phyloP scores from a whole-genome alignment of 1,140 invertebrate species.

The Acromyrmex heyeri region DNA sequence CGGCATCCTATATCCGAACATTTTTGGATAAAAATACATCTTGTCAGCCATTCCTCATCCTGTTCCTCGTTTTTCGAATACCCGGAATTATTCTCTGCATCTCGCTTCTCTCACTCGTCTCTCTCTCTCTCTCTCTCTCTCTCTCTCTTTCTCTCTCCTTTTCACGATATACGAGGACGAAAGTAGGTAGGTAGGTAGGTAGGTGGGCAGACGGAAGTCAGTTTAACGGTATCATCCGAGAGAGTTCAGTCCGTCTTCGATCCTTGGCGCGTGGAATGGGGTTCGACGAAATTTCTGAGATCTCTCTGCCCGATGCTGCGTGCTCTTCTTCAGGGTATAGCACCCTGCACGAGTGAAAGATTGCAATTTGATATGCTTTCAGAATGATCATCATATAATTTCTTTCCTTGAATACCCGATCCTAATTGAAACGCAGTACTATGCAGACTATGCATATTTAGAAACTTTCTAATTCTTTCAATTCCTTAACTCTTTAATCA shows the following conservation, averaged over 20 bases:
- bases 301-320: slow-evolving; percentile 36
- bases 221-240: slow-evolving; percentile 82
- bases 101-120: slow-evolving; percentile 3
- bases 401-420: no score
- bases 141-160: slow-evolving; percentile 37
- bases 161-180: slow-evolving; percentile 77
- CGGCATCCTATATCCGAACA: neutral
- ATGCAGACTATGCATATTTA: neutral
- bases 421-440: neutral
- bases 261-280: slow-evolving; percentile 68
- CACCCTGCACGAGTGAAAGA: neutral
- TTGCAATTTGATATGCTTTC: neutral
- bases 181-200: slow-evolving; percentile 84
- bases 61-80: slow-evolving; percentile 28
- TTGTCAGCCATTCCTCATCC: neutral
- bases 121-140: neutral
- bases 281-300: slow-evolving; percentile 70
- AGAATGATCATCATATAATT: neutral
- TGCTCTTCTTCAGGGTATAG: neutral
- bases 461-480: slow-evolving; percentile 10
- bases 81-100: slow-evolving; percentile 21
- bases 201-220: slow-evolving; percentile 84
- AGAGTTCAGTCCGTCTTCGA: slow-evolving; percentile 69
- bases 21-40: slow-evolving; percentile 1
- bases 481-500: neutral